Conservation (phyloP, 2,113 vertebrate genomes). For the Thermophis baileyi region DNA sequence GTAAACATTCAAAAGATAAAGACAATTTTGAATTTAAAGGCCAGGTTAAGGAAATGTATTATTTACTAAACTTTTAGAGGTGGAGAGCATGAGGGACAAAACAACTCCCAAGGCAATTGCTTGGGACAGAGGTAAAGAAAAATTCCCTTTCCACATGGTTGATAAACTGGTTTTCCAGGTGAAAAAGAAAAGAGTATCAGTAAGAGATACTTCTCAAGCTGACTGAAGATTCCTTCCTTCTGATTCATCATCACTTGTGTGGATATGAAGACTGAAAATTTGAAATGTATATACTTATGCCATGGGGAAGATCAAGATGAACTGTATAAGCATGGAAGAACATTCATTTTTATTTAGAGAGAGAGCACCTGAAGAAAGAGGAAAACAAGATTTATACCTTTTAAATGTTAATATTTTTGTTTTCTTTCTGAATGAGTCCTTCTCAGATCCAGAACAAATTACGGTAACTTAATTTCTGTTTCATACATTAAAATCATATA, state of each 20-base stretch:
- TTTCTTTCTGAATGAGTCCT: neutral
- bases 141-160: neutral
- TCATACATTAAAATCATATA: neutral
- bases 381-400: neutral
- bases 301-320: neutral
- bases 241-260: neutral
- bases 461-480: neutral
- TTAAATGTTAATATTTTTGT: neutral
- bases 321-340: neutral
- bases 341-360: neutral
- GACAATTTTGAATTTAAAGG: neutral
- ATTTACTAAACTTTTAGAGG: neutral
- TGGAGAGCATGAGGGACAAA: neutral
- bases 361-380: neutral
- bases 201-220: neutral
- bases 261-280: neutral
- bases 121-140: neutral
- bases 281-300: neutral
- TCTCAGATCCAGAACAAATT: neutral
- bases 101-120: neutral
- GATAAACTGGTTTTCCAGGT: neutral
- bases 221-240: neutral
- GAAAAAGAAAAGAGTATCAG: neutral
- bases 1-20: neutral
- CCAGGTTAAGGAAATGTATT: neutral